Evolutionary conservation across 2,888 invertebrate species (phyloP), one percentile per base, ranked within the genome.

Genomic region (Schrankia costaestrigalis): DNA sequence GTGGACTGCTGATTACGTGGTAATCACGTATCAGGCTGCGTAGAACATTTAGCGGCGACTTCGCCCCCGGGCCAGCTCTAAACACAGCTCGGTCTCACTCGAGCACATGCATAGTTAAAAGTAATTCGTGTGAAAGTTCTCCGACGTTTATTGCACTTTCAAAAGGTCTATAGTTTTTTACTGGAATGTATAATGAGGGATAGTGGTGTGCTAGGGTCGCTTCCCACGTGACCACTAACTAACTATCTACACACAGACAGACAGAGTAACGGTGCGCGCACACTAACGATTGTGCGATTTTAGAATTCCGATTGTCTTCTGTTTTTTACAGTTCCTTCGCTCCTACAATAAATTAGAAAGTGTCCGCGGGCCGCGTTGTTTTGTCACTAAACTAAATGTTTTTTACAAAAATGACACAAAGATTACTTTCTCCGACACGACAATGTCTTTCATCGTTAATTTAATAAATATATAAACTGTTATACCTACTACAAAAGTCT

Each of bases 281-380:
- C 40, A 52, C 43, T 21, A 22, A 34, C 27, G 24, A 43, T 67
- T 67, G 56, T 63, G 72, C 73, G 45, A 69, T 71, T 72, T 70
- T 66, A 62, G 54, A 43, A 62, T 60, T 62, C 55, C 50, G 48
- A 69, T 66, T 71, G 67, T 74, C 71, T 59, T 48, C 50, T 55
- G 35, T 45, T 69, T 67, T 34, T 63, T 50, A 63, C 46, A 60
- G 57, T 65, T 58, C 54, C 49, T 62, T 58, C 46, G 50, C 38
- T 44, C 47, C 46, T 56, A 60, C 74, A 74, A 75, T 81, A 78
- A 79, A 78, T 77, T 78, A 79, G 85, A 85, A 82, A 84, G 81
- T 64, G 61, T 51, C 39, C n/a, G n/a, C n/a, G n/a, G 26, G 26
- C 28, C 15, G 23, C 12, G 6, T 21, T 33, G 44, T 43, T 47